Evolutionary conservation across 2,888 invertebrate species (phyloP).

Genomic region (Parasteatoda lunata): DNA sequence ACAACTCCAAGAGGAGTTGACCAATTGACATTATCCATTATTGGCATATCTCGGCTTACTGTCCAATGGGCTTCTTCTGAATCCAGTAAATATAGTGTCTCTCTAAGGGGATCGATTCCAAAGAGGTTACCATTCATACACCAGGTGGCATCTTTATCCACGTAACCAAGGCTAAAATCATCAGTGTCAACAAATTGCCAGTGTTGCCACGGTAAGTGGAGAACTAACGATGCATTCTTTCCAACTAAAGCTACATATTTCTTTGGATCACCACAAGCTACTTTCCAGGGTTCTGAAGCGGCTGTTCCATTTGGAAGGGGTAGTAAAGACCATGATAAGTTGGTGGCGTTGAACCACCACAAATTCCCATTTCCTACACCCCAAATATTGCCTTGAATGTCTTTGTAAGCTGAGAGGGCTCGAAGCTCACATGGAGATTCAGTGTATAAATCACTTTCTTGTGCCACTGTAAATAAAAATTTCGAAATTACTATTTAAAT

Average conservation of each 20-base stretch:
- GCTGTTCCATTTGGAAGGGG: conserved; percentile 54
- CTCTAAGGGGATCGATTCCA: conserved; percentile 36
- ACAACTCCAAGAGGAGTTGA: conserved; percentile 34
- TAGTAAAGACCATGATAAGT: conserved; percentile 53
- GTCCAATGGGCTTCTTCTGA: conserved; percentile 54
- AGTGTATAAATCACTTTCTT: conserved; percentile 44
- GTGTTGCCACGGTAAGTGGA: conserved; percentile 52
- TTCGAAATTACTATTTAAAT: too few relatives aligned
- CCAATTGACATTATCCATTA: conserved; percentile 42
- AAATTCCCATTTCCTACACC: conserved; percentile 58
- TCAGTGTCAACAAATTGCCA: conserved; percentile 63
- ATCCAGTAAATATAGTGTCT: conserved; percentile 54
- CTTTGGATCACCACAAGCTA: conserved; percentile 54
- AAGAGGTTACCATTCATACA: conserved; percentile 43
- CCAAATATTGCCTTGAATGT: conserved; percentile 57
- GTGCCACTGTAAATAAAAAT: conserved; percentile 39
- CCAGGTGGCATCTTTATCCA: conserved; percentile 52
- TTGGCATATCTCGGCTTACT: conserved; percentile 32
- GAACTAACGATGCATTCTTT: conserved; percentile 37
- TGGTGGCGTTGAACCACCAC: conserved; percentile 66
- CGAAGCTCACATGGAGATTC: conserved; percentile 60
- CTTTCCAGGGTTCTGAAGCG: conserved; percentile 49
- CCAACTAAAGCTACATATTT: conserved; percentile 48
- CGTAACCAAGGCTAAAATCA: conserved; percentile 45
- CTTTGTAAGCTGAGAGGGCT: conserved; percentile 51